Percentiles rank a stretch among this genome's conserved stretches.
Evolutionary conservation across 2,888 invertebrate species (phyloP).

Genomic region (Periphyllus acericola): DNA sequence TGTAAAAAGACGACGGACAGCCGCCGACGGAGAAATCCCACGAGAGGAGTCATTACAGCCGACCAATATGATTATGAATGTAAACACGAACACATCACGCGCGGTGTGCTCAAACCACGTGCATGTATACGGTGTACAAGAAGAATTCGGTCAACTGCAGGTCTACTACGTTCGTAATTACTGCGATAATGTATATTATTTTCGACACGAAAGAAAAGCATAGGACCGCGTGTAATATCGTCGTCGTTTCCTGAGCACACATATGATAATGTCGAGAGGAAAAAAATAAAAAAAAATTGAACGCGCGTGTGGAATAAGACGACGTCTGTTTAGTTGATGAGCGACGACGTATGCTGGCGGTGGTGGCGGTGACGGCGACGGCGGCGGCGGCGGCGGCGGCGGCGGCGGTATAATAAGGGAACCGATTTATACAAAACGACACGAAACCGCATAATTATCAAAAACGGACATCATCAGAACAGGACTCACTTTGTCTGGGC

Average conservation of each 20-base stretch:
- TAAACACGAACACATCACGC: no score
- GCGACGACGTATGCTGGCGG: neutral
- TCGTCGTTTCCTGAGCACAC: no score
- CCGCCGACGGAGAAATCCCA: neutral
- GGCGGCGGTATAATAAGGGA: slow-evolving; percentile 30
- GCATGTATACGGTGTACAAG: neutral
- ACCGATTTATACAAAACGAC: slow-evolving; percentile 50
- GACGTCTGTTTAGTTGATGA: neutral
- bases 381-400: neutral
- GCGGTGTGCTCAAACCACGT: neutral
- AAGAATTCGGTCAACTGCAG: neutral
- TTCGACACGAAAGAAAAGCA: neutral
- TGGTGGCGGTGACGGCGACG: neutral
- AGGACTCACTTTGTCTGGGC: no score
- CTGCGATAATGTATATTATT: slow-evolving; percentile 12
- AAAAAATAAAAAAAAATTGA: neutral
- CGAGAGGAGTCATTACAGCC: neutral
- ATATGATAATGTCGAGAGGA: neutral
- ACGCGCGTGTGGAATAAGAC: slow-evolving; percentile 13
- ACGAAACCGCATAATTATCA: slow-evolving; percentile 58
- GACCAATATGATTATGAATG: no score
- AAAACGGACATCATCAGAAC: slow-evolving; percentile 34
- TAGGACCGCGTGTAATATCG: neutral
- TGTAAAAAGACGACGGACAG: neutral
- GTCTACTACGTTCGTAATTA: slow-evolving; percentile 16